Conservation (phyloP, 2,888 invertebrate genomes). For the Orchesellides sinensis region DNA sequence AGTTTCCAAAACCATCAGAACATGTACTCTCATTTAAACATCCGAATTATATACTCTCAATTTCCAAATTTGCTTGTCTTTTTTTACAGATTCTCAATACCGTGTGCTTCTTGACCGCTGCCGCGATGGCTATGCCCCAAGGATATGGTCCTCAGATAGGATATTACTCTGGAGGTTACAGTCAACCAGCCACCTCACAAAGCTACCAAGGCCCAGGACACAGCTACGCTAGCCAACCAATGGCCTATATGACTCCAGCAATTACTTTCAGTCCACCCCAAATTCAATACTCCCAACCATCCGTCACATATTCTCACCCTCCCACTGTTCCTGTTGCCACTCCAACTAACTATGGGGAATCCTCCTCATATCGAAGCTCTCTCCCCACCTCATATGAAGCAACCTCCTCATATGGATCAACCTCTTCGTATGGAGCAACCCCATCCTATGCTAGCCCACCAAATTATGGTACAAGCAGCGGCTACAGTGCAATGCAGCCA, state of each 20-base stretch:
- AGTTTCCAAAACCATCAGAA: neutral
- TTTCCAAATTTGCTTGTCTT: neutral
- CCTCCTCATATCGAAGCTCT: neutral
- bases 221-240: constrained; percentile 49
- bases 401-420: no score
- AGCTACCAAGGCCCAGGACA: constrained; percentile 52
- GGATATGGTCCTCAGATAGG: neutral
- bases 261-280: constrained; percentile 58
- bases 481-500: constrained; percentile 48
- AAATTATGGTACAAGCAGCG: constrained; percentile 26
- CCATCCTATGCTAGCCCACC: no score
- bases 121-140: constrained; percentile 42
- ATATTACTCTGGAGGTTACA: neutral
- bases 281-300: constrained; percentile 54
- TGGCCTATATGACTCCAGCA: constrained; percentile 54
- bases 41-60: neutral
- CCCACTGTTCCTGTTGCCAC: constrained; percentile 42
- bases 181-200: constrained; percentile 43
- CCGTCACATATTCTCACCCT: constrained; percentile 59
- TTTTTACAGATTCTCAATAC: constrained; percentile 32
- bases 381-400: neutral
- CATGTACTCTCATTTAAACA: neutral
- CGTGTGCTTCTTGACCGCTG: constrained; percentile 52
- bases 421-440: neutral
- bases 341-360: constrained; percentile 9